Evolutionary conservation across 1,140 invertebrate species (phyloP).

Genomic region (Zaprionus kolodkinae): DNA sequence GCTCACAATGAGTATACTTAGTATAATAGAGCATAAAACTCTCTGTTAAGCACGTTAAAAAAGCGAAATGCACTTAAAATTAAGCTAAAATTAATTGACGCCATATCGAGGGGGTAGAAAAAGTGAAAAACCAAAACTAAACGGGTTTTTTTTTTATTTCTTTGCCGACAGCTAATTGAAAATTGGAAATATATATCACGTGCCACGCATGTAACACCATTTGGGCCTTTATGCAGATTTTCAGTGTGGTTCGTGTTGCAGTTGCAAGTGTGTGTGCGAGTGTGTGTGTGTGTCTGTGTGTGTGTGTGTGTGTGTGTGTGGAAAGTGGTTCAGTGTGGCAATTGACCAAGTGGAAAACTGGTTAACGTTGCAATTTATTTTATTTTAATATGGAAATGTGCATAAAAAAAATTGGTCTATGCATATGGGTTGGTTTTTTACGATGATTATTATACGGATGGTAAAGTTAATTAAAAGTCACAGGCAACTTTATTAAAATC

Average conservation of each 20-base stretch:
- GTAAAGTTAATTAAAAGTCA: slow-evolving; percentile 43
- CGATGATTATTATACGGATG: not conserved
- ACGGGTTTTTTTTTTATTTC: slow-evolving; percentile 54
- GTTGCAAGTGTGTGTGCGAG: too few relatives aligned
- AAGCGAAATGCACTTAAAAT: slow-evolving; percentile 58
- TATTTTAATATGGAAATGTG: slow-evolving; percentile 37
- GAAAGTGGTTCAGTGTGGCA: slow-evolving; percentile 56
- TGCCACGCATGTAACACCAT: slow-evolving; percentile 57
- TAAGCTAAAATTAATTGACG: slow-evolving; percentile 74
- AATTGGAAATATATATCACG: slow-evolving; percentile 61
- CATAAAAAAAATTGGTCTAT: slow-evolving; percentile 31
- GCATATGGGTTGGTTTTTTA: slow-evolving; percentile 12
- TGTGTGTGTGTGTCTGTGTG: not conserved
- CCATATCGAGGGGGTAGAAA: slow-evolving; percentile 11
- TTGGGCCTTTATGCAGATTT: slow-evolving; percentile 56
- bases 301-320: slow-evolving; percentile 4
- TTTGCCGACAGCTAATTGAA: slow-evolving; percentile 69
- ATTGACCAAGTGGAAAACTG: slow-evolving; percentile 56
- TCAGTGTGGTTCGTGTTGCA: slow-evolving; percentile 1
- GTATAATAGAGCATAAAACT: slow-evolving; percentile 21
- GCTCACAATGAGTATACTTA: not conserved
- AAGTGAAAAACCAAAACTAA: slow-evolving; percentile 33
- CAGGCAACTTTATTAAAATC: slow-evolving; percentile 25
- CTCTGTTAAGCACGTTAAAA: slow-evolving; percentile 15
- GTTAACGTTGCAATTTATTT: slow-evolving; percentile 60